Conservation (phyloP, 2,888 invertebrate genomes). For the Entomobrya proxima region DNA sequence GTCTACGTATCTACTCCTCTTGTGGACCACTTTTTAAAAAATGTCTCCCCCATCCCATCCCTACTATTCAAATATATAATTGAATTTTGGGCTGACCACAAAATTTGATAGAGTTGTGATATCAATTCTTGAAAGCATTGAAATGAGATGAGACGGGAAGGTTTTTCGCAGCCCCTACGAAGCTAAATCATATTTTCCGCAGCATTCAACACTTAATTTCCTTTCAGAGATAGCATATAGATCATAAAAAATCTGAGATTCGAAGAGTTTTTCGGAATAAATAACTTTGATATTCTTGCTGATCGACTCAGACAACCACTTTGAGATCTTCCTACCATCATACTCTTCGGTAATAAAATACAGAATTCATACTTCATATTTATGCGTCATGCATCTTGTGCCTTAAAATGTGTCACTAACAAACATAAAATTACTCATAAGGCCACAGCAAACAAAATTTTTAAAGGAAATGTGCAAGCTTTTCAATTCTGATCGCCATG, state of each 20-base stretch:
- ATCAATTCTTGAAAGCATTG: slow-evolving; percentile 31
- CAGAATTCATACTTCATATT: too few relatives aligned
- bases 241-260: slow-evolving; percentile 24
- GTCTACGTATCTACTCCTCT: neutral
- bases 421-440: too few relatives aligned
- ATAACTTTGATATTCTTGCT: too few relatives aligned
- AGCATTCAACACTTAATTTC: slow-evolving; percentile 56
- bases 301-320: too few relatives aligned
- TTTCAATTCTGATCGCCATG: too few relatives aligned
- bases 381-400: too few relatives aligned
- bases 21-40: neutral
- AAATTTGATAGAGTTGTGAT: slow-evolving; percentile 61
- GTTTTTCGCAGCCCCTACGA: neutral
- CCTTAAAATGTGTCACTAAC: too few relatives aligned
- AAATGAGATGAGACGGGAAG: neutral
- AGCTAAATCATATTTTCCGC: slow-evolving; percentile 46
- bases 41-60: neutral
- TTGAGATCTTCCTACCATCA: too few relatives aligned
- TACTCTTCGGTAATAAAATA: too few relatives aligned
- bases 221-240: slow-evolving; percentile 46
- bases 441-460: too few relatives aligned
- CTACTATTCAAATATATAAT: slow-evolving; percentile 37
- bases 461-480: too few relatives aligned
- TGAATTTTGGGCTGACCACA: slow-evolving; percentile 62
- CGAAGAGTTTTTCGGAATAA: neutral